A percentile compares a stretch with the other conserved stretches of the same genome.
Evolutionary conservation across 2,113 vertebrate species (phyloP).

Genomic region (Monarcha castaneiventris): DNA sequence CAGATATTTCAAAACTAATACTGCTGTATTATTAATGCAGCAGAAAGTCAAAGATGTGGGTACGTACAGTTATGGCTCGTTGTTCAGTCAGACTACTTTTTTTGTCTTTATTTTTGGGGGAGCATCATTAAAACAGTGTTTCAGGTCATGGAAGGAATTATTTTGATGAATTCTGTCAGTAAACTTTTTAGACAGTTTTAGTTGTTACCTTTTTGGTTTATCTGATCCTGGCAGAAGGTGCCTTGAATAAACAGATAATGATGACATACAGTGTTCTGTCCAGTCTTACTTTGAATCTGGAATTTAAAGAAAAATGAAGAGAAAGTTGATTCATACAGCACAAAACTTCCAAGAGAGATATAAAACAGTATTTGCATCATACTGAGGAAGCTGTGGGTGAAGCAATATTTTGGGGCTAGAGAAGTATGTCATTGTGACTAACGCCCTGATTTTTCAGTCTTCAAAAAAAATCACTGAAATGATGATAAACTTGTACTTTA

Average conservation of each 20-base stretch:
- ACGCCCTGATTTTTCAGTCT: background rate
- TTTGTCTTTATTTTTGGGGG: background rate
- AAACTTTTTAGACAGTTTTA: background rate
- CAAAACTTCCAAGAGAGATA: background rate
- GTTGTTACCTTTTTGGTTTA: background rate
- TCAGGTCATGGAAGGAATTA: background rate
- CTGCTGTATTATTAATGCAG: constrained; percentile 56
- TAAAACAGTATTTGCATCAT: background rate
- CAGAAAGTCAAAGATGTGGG: constrained; percentile 38
- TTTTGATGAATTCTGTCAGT: constrained; percentile 7
- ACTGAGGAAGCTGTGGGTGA: background rate
- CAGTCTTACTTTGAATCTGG: background rate
- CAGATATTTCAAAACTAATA: constrained; percentile 70
- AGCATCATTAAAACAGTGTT: background rate
- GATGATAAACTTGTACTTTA: background rate
- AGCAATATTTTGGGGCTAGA: background rate
- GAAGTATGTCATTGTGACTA: background rate
- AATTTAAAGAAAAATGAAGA: background rate
- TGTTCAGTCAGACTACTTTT: constrained; percentile 3
- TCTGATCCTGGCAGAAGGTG: background rate
- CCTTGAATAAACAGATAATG: background rate
- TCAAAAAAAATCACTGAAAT: background rate
- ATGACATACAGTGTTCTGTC: background rate
- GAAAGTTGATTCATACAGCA: background rate
- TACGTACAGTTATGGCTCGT: background rate